A percentile compares a stretch with the other conserved stretches of the same genome.
These are phyloP conservation scores for Drosophila mayaguana DNA, from an alignment of 2,888 invertebrate species.

Conservation along the genomic window DNA sequence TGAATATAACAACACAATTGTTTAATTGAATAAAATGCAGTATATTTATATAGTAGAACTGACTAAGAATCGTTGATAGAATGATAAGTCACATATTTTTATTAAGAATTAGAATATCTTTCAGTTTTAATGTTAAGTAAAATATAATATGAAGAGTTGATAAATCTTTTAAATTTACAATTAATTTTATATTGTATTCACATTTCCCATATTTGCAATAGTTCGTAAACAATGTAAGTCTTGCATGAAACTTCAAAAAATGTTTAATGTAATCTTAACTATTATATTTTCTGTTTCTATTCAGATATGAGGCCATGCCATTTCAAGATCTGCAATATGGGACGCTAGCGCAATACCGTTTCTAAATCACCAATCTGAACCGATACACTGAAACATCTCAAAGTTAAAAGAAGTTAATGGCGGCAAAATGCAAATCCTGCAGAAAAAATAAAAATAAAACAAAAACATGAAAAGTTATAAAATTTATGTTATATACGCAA, in stretches of 20 bases:
- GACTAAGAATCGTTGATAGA: too few species aligned
- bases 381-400: conserved; percentile 5
- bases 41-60: too few species aligned
- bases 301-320: conserved; percentile 89
- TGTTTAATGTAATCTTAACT: neutral
- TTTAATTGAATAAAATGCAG: too few species aligned
- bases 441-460: conserved; percentile 11
- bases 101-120: too few species aligned
- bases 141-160: neutral
- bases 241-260: conserved; percentile 51
- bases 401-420: conserved; percentile 2
- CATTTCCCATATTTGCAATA: conserved; percentile 44
- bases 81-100: too few species aligned
- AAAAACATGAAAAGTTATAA: conserved; percentile 1
- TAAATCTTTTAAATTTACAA: conserved; percentile 20
- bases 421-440: conserved; percentile 37
- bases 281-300: neutral
- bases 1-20: too few species aligned
- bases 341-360: conserved; percentile 86
- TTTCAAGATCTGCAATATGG: conserved; percentile 90
- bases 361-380: conserved; percentile 41
- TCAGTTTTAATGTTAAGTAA: neutral
- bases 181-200: conserved; percentile 28
- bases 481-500: conserved; percentile 25
- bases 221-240: conserved; percentile 82